phyloP scores from a whole-genome alignment of 2,113 vertebrate genomes.

The Trinectes maculatus region DNA sequence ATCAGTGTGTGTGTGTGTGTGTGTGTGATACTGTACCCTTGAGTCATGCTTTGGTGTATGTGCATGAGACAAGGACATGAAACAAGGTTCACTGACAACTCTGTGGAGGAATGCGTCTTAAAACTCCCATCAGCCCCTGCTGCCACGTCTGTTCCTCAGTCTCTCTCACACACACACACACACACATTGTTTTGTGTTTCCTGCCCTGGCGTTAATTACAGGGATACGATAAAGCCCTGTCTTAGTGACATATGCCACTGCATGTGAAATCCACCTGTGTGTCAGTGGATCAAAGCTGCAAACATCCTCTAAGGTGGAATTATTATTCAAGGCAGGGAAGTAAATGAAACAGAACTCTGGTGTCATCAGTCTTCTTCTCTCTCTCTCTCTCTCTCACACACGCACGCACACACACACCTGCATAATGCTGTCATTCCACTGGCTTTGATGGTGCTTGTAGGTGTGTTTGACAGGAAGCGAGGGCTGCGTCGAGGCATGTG shows the following conservation, averaged over 20 bases:
- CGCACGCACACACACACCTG: constrained; percentile 73
- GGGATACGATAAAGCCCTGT: constrained; percentile 62
- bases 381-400: constrained; percentile 48
- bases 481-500: constrained; percentile 68
- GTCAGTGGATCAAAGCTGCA: constrained; percentile 72
- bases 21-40: constrained; percentile 20
- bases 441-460: constrained; percentile 68
- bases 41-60: constrained; percentile 47
- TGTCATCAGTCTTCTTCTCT: constrained; percentile 61
- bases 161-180: constrained; percentile 35
- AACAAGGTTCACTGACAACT: constrained; percentile 27
- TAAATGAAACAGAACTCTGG: constrained; percentile 70
- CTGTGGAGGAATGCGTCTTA: constrained; percentile 51
- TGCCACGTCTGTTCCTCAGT: constrained; percentile 23
- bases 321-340: constrained; percentile 73
- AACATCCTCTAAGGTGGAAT: constrained; percentile 63
- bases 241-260: constrained; percentile 50
- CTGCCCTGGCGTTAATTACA: constrained; percentile 73
- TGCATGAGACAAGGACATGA: constrained; percentile 48
- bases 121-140: constrained; percentile 38
- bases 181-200: constrained; percentile 41
- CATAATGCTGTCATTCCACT: constrained; percentile 65
- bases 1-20: constrained; percentile 1
- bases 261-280: constrained; percentile 74
- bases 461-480: constrained; percentile 74